Evolutionary conservation across 23 tunicate species (phyloP).

Genomic region (Styela plicata): DNA sequence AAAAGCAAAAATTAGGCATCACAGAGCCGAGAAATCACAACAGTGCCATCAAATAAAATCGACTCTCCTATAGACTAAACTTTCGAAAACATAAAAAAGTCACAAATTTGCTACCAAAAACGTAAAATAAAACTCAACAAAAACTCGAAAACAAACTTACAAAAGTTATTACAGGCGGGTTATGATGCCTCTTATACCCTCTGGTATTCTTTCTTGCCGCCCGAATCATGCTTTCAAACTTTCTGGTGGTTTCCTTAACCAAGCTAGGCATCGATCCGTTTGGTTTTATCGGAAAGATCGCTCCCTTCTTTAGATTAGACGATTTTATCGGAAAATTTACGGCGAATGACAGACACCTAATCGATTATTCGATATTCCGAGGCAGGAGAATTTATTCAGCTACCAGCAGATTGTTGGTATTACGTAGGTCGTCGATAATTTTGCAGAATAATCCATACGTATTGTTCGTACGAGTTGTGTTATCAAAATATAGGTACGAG

Average conservation of each 20-base stretch:
- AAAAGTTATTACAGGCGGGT: conserved; percentile 30
- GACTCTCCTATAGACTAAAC: too few relatives aligned
- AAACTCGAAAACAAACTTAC: conserved; percentile 15
- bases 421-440: not conserved
- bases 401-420: not conserved
- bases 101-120: too few relatives aligned
- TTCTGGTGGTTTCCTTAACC: conserved; percentile 33
- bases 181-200: conserved; percentile 29
- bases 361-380: not conserved
- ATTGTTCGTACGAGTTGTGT: not conserved
- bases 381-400: not conserved
- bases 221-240: conserved; percentile 36
- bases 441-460: not conserved
- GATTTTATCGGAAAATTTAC: not conserved
- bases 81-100: too few relatives aligned
- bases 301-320: not conserved
- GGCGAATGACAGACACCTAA: not conserved
- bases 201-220: conserved; percentile 23
- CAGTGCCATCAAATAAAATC: too few relatives aligned
- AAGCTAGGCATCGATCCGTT: conserved; percentile 34
- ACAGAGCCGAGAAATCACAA: too few relatives aligned
- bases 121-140: not conserved
- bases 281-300: not conserved
- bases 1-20: too few relatives aligned
- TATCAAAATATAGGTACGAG: not conserved